Conservation (phyloP, 2,888 invertebrate species). For the Platypus cylindrus region DNA sequence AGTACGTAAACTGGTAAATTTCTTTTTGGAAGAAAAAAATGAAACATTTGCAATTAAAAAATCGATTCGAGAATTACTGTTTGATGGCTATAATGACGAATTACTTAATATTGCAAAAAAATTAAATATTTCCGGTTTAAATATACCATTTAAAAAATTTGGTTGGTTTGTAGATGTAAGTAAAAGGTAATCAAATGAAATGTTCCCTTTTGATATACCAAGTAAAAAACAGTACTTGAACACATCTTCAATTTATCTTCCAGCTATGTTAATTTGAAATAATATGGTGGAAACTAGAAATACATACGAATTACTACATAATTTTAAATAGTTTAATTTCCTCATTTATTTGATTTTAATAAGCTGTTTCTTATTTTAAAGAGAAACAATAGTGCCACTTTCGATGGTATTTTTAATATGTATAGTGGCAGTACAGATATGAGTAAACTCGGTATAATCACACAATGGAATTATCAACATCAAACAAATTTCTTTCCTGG, state of each 20-base stretch:
- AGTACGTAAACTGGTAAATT: constrained; percentile 40
- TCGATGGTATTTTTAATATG: constrained; percentile 68
- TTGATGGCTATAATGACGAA: constrained; percentile 70
- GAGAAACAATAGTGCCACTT: constrained; percentile 60
- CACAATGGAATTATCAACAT: constrained; percentile 56
- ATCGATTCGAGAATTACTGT: constrained; percentile 55
- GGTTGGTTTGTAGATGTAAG: constrained; percentile 74
- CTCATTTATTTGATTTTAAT: too few relatives aligned
- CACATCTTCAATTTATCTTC: too few relatives aligned
- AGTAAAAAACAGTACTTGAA: too few relatives aligned
- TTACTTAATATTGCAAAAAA: constrained; percentile 45
- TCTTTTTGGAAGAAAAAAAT: constrained; percentile 41
- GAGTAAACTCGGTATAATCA: constrained; percentile 51
- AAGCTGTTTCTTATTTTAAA: too few relatives aligned
- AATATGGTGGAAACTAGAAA: too few relatives aligned
- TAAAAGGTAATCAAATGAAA: constrained; percentile 20
- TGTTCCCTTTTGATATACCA: too few relatives aligned
- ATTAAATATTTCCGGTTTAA: constrained; percentile 38
- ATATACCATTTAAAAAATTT: constrained; percentile 62
- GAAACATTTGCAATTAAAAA: constrained; percentile 46
- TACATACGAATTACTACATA: too few relatives aligned
- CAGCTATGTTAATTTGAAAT: too few relatives aligned
- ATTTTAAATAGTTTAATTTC: too few relatives aligned
- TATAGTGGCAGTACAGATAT: constrained; percentile 58
- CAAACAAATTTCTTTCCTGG: constrained; percentile 36